A percentile compares a stretch with the other conserved stretches of the same genome.
These are phyloP conservation scores for Sinonovacula constricta DNA, from an alignment of 1,140 invertebrate genomes.

Conservation along the genomic window DNA sequence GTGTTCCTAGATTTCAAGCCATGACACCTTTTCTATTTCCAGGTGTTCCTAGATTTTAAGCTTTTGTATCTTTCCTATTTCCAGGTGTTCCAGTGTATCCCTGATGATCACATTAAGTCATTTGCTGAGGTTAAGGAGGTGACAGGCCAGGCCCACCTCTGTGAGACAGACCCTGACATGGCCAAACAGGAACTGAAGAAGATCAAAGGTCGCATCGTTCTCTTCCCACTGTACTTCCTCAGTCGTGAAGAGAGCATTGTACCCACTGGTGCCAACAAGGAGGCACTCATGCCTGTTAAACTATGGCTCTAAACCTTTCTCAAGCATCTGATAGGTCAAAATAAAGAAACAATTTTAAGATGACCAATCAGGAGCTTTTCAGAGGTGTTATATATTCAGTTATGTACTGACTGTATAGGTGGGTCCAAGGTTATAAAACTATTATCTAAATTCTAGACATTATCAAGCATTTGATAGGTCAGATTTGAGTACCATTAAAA, in stretches of 20 bases:
- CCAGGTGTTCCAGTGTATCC: slow-evolving; percentile 89
- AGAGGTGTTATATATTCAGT: too few relatives aligned
- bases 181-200: slow-evolving; percentile 86
- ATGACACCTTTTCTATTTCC: too few relatives aligned
- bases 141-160: slow-evolving; percentile 84
- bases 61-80: slow-evolving; percentile 40
- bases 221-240: slow-evolving; percentile 92
- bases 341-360: too few relatives aligned
- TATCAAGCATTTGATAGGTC: too few relatives aligned
- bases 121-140: slow-evolving; percentile 87
- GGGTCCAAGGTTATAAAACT: too few relatives aligned
- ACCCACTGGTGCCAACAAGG: slow-evolving; percentile 88
- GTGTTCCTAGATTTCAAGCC: too few relatives aligned
- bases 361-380: too few relatives aligned
- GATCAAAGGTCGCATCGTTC: slow-evolving; percentile 89
- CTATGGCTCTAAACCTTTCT: slow-evolving; percentile 78
- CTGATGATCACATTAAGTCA: slow-evolving; percentile 87
- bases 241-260: slow-evolving; percentile 86
- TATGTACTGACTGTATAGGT: too few relatives aligned
- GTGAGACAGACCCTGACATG: slow-evolving; percentile 83
- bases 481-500: too few relatives aligned
- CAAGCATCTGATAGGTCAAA: too few relatives aligned
- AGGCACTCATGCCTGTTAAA: slow-evolving; percentile 81
- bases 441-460: too few relatives aligned
- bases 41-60: too few relatives aligned